Base-by-base conservation (phyloP, 2,888 invertebrate genomes). In the Melinaea menophilus region DNA sequence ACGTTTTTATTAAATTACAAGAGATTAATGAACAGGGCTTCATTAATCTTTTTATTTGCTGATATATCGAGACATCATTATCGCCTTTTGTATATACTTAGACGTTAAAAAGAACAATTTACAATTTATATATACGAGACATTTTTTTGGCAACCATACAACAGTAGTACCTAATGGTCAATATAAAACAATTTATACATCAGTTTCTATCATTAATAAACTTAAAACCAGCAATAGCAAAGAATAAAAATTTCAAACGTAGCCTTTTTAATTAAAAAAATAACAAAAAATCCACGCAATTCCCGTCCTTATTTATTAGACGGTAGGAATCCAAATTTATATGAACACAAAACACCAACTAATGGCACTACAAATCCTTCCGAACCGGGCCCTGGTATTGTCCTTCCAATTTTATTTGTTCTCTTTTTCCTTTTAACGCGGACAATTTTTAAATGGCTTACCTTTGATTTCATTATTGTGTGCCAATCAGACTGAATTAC, bases 381-480 rank as follows among this genome's bases (percentile, higher is more conserved):
- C 75, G 78, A 79, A 81, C 78, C 80, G 79, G 79, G 72, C 76
- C 76, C 88, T 82, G 85, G 89, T 89, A 89, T 90, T 89, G 88
- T 88, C 84, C 82, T 73, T 77, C 75, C 73, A 72, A 74, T 79
- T 88, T 89, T 89, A 88, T 88, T 88, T 88, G 81, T 82, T 64
- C 56, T 79, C 82, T 83, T 89, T 86, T 88, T 86, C 83, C 82
- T 87, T 88, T 89, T 86, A 84, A 80, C 84, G 79, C 81, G 82
- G 81, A 84, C 89, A 88, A 87, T 90, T 90, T 90, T 90, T 86
- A 90, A 90, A 89, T 86, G 88, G 87, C 85, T 83, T 85, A 88
- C 84, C 85, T 86, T 89, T 90, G 90, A 89, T 88, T 88, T 88
- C 87, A 88, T 90, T 90, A 90, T 90, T 90, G 90, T 90, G 87